Base-by-base conservation (phyloP, 2,113 vertebrate genomes). In the Burhinus bistriatus region DNA sequence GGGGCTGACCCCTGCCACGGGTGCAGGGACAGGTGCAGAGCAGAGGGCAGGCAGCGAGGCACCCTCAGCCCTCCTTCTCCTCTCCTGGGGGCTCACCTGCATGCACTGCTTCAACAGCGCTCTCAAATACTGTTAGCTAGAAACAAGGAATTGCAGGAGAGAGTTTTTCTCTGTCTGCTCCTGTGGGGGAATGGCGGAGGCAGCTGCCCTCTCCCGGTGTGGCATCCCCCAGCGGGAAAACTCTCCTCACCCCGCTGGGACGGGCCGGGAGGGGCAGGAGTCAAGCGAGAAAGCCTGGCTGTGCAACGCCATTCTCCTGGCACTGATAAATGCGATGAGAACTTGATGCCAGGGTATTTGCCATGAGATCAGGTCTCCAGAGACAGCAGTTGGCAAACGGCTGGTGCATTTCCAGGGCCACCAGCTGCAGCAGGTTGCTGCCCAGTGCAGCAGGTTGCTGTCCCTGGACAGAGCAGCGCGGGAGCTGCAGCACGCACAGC, bases 141-240 rank as follows among this genome's bases (percentile, higher is more conserved):
- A 44, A 64, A 38, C 29, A 49, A 69, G 15, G 10, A 49, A 20
- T 26, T 73, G 34, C 22, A 52, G 59, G 34, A 54, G 25, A 6
- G 15, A 49, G 36, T 45, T 58, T 29, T 59, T 20, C 15, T 34
- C 34, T 40, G 15, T 57, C 32, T 45, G 14, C 9, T 42, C 7
- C 49, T 62, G 22, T 2, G 1, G 21, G 11, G 45, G 32, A 59
- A 15, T 2, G 7, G 59, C 47, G 0, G 0, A 62, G 34, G 29
- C 21, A 71, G 11, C 23, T 30, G 47, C 25, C 45, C 29, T 36
- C 11, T 57, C 64, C 12, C 1, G 1, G 4, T 5, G 8, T 12
- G 21, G 32, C 18, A 11, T 23, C 15, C 20, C 30, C 14, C 3
- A 2, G 11, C 5, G 9, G 55, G 32, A 59, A 71, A 64, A 32